Conservation (phyloP, 2,113 vertebrate genomes). For the Emydura subglobosa region DNA sequence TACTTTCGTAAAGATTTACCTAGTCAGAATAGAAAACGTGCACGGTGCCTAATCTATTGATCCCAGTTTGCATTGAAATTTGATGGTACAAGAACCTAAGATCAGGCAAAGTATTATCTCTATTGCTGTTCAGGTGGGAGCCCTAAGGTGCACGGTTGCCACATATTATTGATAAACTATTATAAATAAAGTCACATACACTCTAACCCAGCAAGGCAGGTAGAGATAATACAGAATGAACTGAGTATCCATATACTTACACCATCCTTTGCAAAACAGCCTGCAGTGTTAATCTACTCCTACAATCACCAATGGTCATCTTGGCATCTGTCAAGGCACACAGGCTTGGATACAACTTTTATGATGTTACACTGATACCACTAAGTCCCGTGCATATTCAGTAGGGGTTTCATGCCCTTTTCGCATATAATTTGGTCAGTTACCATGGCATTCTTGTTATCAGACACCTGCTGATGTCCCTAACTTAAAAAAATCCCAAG, state of each 20-base stretch:
- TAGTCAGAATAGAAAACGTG: neutral
- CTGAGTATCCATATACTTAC: neutral
- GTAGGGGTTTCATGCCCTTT: neutral
- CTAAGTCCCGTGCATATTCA: neutral
- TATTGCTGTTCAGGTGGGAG: neutral
- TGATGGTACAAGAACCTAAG: neutral
- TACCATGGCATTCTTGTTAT: neutral
- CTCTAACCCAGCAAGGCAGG: neutral
- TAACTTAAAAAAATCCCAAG: neutral
- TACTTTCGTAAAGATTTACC: neutral
- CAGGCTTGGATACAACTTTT: neutral
- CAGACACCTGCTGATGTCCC: neutral
- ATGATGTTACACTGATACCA: neutral
- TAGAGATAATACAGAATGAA: neutral
- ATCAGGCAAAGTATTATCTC: neutral
- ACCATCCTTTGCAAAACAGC: too few relatives aligned
- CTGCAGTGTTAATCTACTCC: neutral
- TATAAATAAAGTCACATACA: neutral
- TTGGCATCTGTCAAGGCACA: neutral
- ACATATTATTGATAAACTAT: too few relatives aligned
- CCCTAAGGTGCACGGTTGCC: neutral
- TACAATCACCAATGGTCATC: neutral
- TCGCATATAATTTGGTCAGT: neutral
- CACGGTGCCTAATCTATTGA: neutral
- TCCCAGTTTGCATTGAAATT: neutral